A percentile compares a stretch with the other conserved stretches of the same genome.
Evolutionary conservation across 2,888 invertebrate species (phyloP).

Genomic region (Tenthredo mesomela): DNA sequence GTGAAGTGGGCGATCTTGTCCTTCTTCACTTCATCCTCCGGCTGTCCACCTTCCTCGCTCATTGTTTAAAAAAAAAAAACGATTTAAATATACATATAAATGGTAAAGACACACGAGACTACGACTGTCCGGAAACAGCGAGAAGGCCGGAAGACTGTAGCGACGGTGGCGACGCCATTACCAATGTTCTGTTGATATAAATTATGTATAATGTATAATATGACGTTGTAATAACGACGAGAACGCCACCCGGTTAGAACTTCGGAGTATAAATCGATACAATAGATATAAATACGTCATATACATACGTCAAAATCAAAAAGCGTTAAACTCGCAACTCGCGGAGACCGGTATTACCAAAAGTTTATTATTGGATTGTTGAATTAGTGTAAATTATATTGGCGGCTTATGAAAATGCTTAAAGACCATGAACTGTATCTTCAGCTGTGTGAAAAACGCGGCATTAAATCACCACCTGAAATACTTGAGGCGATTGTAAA

Average conservation of each 20-base stretch:
- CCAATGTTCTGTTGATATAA: not conserved
- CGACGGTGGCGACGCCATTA: conserved; percentile 10
- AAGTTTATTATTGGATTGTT: conserved; percentile 31
- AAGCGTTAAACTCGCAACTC: conserved; percentile 46
- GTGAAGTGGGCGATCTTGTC: conserved; percentile 84
- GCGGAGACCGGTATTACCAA: not conserved
- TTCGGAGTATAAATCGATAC: conserved; percentile 11
- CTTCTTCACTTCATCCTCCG: conserved; percentile 70
- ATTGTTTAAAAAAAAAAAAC: conserved; percentile 55
- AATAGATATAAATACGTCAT: conserved; percentile 39
- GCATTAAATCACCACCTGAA: conserved; percentile 65
- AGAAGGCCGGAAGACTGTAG: conserved; percentile 56
- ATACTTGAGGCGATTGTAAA: conserved; percentile 67
- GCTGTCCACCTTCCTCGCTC: conserved; percentile 59
- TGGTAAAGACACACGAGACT: conserved; percentile 49
- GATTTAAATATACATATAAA: conserved; percentile 51
- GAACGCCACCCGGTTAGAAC: not conserved
- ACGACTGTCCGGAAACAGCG: conserved; percentile 55
- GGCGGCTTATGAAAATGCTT: conserved; percentile 61
- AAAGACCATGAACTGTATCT: conserved; percentile 69
- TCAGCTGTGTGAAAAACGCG: conserved; percentile 68
- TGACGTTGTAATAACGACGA: not conserved
- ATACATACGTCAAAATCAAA: conserved; percentile 59
- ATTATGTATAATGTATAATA: too few species aligned
- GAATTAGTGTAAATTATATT: conserved; percentile 36